Evolutionary conservation across 2,888 invertebrate genomes (phyloP).

Genomic region (Drosophila subquinaria): DNA sequence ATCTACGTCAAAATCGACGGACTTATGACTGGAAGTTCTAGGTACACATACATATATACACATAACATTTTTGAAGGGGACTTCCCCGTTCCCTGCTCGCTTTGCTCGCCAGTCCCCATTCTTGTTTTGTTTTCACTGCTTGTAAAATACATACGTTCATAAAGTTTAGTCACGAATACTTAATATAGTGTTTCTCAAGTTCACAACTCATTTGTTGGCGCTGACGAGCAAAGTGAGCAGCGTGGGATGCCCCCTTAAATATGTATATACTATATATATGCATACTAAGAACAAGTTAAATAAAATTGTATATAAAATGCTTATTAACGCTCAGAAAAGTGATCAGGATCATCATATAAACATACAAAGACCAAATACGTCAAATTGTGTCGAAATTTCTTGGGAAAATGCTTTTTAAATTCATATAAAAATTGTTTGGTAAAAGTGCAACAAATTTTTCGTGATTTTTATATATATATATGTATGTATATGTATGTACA

Average conservation of each 20-base stretch:
- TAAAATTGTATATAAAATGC: slow-evolving; percentile 26
- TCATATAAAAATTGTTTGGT: slow-evolving; percentile 42
- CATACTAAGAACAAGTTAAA: slow-evolving; percentile 15
- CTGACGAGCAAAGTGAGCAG: no score
- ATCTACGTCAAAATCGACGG: slow-evolving; percentile 23
- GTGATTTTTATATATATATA: slow-evolving; percentile 1
- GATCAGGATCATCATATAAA: slow-evolving; percentile 11
- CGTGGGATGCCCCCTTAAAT: no score
- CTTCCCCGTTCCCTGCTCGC: no score
- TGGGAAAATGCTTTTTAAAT: slow-evolving; percentile 47
- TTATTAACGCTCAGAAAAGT: slow-evolving; percentile 18
- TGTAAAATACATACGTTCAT: no score
- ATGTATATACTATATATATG: slow-evolving; percentile 12
- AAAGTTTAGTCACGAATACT: no score
- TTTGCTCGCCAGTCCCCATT: no score
- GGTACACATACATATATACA: slow-evolving; percentile 11
- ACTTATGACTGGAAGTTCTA: slow-evolving; percentile 17
- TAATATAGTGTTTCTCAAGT: no score
- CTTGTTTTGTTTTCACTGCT: no score
- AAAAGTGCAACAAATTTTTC: slow-evolving; percentile 54
- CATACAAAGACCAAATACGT: slow-evolving; percentile 41
- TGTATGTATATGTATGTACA: slow-evolving; percentile 27
- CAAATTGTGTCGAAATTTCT: slow-evolving; percentile 41
- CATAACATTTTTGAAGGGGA: background rate
- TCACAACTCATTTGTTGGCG: no score